Conservation (phyloP, 2,888 invertebrate genomes). For the Conchocele bisecta region DNA sequence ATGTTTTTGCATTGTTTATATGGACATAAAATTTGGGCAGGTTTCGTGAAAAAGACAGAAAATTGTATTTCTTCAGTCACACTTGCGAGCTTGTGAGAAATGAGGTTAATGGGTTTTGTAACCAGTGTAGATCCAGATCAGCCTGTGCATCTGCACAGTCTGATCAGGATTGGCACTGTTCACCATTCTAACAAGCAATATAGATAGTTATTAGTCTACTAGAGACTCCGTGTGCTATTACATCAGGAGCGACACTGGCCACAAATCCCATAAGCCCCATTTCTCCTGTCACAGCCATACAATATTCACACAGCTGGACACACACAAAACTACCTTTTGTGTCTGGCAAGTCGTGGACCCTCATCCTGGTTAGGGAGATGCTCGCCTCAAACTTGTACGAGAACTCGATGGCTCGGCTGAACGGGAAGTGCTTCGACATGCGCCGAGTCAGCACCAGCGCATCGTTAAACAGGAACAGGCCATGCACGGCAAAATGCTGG, state of each 20-base stretch:
- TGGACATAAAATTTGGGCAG: too few species aligned
- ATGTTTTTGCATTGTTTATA: too few species aligned
- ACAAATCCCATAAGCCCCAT: too few species aligned
- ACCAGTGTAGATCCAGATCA: too few species aligned
- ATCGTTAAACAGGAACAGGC: conserved; percentile 81
- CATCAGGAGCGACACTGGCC: too few species aligned
- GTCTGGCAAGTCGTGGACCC: conserved; percentile 77
- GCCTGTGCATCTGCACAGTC: too few species aligned
- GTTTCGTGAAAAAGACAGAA: too few species aligned
- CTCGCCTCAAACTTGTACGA: conserved; percentile 77
- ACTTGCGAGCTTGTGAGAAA: background rate
- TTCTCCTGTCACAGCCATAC: too few species aligned
- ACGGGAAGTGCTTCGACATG: conserved; percentile 78
- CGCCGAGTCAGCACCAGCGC: conserved; percentile 77
- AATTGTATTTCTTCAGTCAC: background rate
- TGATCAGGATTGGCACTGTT: too few species aligned
- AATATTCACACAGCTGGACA: background rate
- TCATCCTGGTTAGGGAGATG: conserved; percentile 69
- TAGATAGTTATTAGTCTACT: too few species aligned
- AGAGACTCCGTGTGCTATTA: too few species aligned
- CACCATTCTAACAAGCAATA: too few species aligned
- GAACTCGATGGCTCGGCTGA: conserved; percentile 74
- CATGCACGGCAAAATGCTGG: conserved; percentile 78
- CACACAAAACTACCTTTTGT: conserved; percentile 78
- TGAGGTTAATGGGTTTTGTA: background rate